Percentiles rank a stretch among this genome's conserved stretches.
Conservation (phyloP, 2,113 vertebrate genomes). For the Tricholaema leucomelas region DNA sequence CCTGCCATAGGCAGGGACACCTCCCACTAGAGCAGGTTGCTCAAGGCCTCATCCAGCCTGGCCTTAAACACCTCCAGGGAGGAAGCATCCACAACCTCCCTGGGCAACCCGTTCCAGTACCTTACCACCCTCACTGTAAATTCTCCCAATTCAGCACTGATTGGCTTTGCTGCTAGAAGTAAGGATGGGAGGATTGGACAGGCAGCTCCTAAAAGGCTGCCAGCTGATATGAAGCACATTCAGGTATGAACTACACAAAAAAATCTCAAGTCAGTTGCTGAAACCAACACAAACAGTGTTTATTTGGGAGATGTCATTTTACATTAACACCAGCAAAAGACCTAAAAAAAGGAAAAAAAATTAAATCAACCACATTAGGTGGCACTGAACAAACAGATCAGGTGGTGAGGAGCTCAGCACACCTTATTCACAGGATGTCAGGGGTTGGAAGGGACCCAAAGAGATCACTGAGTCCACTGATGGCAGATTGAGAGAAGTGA, state of each 20-base stretch:
- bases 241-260: conserved; percentile 32
- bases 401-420: conserved; percentile 55
- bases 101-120: no score
- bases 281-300: conserved; percentile 79
- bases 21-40: no score
- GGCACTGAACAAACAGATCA: conserved; percentile 57
- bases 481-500: conserved; percentile 53
- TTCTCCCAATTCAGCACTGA: background rate
- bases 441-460: no score
- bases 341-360: conserved; percentile 15
- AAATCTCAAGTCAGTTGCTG: conserved; percentile 60
- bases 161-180: background rate
- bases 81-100: no score
- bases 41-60: no score
- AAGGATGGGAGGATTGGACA: background rate
- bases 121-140: no score
- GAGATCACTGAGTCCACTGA: no score
- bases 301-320: conserved; percentile 76
- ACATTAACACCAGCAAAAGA: conserved; percentile 70
- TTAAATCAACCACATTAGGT: conserved; percentile 48
- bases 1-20: no score
- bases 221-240: background rate
- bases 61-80: no score
- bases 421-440: no score
- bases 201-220: background rate